Percentiles rank a stretch among this genome's conserved stretches.
Evolutionary conservation across 2,888 invertebrate species (phyloP).

Genomic region (Teleiodes luculella): DNA sequence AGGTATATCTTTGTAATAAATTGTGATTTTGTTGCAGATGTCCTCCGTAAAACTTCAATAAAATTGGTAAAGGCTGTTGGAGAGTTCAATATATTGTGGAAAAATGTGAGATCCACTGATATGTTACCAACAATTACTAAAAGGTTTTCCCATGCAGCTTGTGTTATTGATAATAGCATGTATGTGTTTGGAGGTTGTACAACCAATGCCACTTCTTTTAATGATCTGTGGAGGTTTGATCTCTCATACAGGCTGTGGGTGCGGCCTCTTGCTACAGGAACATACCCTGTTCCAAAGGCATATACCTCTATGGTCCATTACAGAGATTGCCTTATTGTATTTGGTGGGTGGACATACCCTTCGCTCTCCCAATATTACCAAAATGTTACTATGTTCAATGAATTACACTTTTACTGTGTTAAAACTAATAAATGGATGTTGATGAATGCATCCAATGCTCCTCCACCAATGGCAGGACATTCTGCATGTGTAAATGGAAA

Average conservation of each 20-base stretch:
- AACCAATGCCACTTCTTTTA: constrained; percentile 95
- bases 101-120: constrained; percentile 77
- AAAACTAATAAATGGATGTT: constrained; percentile 88
- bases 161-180: constrained; percentile 90
- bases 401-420: constrained; percentile 93
- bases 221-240: constrained; percentile 97
- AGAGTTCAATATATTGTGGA: constrained; percentile 88
- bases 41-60: constrained; percentile 84
- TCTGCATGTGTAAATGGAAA: constrained; percentile 91
- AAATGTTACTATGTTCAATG: constrained; percentile 93
- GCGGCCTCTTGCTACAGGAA: constrained; percentile 87
- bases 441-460: constrained; percentile 82
- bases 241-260: constrained; percentile 91
- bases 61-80: constrained; percentile 87
- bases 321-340: constrained; percentile 89
- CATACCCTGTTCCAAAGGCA: constrained; percentile 97
- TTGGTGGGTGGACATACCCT: constrained; percentile 98
- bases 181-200: constrained; percentile 98
- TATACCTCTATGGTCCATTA: constrained; percentile 95
- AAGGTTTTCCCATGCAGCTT: constrained; percentile 94
- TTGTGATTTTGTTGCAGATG: constrained; percentile 77
- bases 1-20: not conserved
- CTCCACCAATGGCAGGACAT: constrained; percentile 94
- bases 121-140: constrained; percentile 89
- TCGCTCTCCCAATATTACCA: constrained; percentile 90